Conservation (phyloP, 2,888 invertebrate species). For the Rhagophthalmus giganteus region DNA sequence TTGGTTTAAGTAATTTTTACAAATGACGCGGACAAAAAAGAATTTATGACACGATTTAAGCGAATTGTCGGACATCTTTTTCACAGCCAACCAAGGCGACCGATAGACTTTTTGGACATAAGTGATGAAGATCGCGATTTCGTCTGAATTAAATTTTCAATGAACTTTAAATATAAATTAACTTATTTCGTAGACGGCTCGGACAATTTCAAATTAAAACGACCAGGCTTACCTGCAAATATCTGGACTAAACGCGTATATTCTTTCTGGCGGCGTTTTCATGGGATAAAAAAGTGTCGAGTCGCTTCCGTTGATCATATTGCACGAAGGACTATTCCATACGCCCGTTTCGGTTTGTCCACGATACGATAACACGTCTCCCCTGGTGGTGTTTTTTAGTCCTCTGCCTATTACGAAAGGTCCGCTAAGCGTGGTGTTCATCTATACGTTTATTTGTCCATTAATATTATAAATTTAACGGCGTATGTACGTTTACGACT, state of each 20-base stretch:
- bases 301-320: slow-evolving; percentile 61
- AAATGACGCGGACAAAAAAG: too few species aligned
- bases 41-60: too few species aligned
- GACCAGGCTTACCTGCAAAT: slow-evolving; percentile 59
- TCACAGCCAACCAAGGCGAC: too few species aligned
- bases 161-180: too few species aligned
- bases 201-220: slow-evolving; percentile 1
- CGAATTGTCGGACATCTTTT: too few species aligned
- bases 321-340: slow-evolving; percentile 58
- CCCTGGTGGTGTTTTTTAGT: slow-evolving; percentile 55
- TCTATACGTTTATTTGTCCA: slow-evolving; percentile 47
- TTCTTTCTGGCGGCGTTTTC: slow-evolving; percentile 44
- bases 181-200: too few species aligned
- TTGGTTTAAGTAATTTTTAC: too few species aligned
- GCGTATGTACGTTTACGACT: slow-evolving; percentile 45
- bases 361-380: slow-evolving; percentile 58
- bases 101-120: too few species aligned
- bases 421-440: slow-evolving; percentile 59
- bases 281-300: slow-evolving; percentile 59
- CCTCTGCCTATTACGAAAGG: slow-evolving; percentile 63
- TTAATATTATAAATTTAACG: background rate
- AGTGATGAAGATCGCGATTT: too few species aligned
- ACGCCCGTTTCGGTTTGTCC: slow-evolving; percentile 48
- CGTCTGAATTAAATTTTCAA: too few species aligned
- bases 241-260: slow-evolving; percentile 61